Percentiles rank a stretch among this genome's conserved stretches.
Conservation (phyloP, 37 sponge, comb jelly and placozoan species). For the Chondrosia reniformis region DNA sequence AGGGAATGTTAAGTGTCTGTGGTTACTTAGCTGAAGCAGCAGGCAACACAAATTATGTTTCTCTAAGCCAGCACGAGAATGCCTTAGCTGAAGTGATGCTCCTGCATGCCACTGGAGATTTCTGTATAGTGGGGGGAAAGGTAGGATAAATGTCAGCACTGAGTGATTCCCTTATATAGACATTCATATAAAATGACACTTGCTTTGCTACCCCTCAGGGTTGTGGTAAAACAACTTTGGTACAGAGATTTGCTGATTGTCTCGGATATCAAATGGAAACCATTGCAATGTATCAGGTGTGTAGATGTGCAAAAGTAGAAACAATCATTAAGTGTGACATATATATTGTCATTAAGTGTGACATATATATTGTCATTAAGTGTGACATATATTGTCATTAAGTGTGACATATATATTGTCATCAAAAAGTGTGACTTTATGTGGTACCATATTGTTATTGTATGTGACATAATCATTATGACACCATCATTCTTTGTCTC, state of each 20-base stretch:
- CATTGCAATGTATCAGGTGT: conserved; percentile 67
- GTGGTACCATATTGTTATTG: no score
- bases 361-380: no score
- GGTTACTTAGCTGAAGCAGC: no score
- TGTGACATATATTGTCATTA: no score
- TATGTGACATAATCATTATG: no score
- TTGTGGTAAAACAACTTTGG: conserved; percentile 63
- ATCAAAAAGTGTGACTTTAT: no score
- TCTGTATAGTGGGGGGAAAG: conserved; percentile 73
- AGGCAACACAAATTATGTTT: conserved; percentile 23
- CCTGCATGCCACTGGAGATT: conserved; percentile 59
- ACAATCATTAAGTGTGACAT: no score
- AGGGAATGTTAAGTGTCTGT: no score
- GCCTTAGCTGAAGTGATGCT: conserved; percentile 60
- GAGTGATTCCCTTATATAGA: not conserved
- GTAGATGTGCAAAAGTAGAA: not conserved
- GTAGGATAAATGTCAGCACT: conserved; percentile 24
- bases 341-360: no score
- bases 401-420: no score
- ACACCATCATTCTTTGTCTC: no score
- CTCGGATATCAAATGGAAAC: conserved; percentile 70
- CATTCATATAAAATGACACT: not conserved
- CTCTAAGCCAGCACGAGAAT: conserved; percentile 18
- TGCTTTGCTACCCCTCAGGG: conserved; percentile 46
- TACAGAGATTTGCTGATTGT: conserved; percentile 55